These are phyloP conservation scores for Pimpla rufipes DNA, from an alignment of 2,888 invertebrate genomes.

Conservation along the genomic window DNA sequence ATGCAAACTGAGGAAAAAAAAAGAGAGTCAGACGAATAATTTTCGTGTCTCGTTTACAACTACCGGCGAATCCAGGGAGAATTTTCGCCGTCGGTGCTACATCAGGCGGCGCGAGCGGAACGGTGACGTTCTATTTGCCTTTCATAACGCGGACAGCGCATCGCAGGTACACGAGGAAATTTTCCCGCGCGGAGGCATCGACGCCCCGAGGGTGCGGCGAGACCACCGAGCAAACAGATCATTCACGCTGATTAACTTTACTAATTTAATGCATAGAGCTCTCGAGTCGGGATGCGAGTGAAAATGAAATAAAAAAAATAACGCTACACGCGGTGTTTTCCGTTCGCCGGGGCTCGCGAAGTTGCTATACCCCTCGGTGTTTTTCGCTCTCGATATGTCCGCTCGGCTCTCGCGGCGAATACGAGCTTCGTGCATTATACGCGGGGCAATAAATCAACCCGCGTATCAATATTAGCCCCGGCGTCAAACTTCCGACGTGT, in stretches of 20 bases:
- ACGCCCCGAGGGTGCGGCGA: constrained; percentile 42
- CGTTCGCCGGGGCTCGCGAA: neutral
- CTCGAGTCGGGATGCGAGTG: constrained; percentile 3
- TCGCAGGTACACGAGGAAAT: constrained; percentile 74
- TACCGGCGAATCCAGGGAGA: no score
- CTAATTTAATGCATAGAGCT: constrained; percentile 77
- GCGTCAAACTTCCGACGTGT: constrained; percentile 58
- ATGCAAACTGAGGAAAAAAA: no score
- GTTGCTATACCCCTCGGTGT: constrained; percentile 10
- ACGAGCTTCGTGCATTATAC: constrained; percentile 7
- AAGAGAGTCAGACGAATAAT: no score
- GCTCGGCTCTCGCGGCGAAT: neutral
- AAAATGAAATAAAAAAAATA: constrained; percentile 64
- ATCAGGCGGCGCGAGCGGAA: neutral
- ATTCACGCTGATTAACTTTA: constrained; percentile 76
- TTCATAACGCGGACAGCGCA: constrained; percentile 67
- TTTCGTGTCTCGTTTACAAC: no score
- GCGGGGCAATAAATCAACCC: constrained; percentile 58
- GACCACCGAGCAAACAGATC: constrained; percentile 74
- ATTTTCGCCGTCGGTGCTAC: no score
- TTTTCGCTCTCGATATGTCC: neutral
- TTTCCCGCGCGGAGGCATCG: constrained; percentile 69
- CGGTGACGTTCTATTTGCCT: constrained; percentile 29
- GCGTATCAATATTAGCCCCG: constrained; percentile 63
- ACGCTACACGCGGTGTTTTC: constrained; percentile 19